These are phyloP conservation scores for Coelopa pilipes DNA, from an alignment of 2,888 invertebrate genomes.

Conservation along the genomic window DNA sequence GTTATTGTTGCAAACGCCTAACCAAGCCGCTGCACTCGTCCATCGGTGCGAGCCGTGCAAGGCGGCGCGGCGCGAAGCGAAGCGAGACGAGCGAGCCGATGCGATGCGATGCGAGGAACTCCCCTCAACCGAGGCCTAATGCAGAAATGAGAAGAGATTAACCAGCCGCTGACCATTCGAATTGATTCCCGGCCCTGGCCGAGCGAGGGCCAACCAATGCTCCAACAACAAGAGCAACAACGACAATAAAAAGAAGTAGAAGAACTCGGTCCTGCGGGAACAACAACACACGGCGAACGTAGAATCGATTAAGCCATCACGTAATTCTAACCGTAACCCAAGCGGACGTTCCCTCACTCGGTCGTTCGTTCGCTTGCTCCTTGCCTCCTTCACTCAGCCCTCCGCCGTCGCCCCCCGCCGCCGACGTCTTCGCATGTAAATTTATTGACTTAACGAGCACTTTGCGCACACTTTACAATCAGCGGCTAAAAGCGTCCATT, in stretches of 20 bases:
- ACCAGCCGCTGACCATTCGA: constrained; percentile 42
- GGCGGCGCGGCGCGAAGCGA: background rate
- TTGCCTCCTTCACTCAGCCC: too few species aligned
- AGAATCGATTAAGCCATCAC: constrained; percentile 56
- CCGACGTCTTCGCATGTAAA: constrained; percentile 50
- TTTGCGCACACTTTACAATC: constrained; percentile 46
- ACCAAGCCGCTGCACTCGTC: constrained; percentile 28
- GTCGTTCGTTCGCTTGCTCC: constrained; percentile 3
- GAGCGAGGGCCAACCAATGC: background rate
- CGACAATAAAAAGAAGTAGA: constrained; percentile 15
- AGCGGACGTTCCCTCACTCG: constrained; percentile 45
- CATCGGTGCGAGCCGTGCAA: background rate
- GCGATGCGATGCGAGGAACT: background rate
- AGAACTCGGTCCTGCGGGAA: too few species aligned
- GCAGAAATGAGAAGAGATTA: constrained; percentile 35
- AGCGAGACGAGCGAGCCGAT: background rate
- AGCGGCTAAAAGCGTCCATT: constrained; percentile 30
- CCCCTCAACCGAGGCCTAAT: constrained; percentile 9
- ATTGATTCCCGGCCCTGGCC: constrained; percentile 36
- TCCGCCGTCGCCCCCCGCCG: too few species aligned
- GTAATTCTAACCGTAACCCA: constrained; percentile 53
- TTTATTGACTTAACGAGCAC: constrained; percentile 56
- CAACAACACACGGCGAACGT: background rate
- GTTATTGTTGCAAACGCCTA: constrained; percentile 34
- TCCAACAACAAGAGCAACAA: background rate